Base-by-base conservation (phyloP, 64 coral and sea anemone species). In the Trachythela sp. region DNA sequence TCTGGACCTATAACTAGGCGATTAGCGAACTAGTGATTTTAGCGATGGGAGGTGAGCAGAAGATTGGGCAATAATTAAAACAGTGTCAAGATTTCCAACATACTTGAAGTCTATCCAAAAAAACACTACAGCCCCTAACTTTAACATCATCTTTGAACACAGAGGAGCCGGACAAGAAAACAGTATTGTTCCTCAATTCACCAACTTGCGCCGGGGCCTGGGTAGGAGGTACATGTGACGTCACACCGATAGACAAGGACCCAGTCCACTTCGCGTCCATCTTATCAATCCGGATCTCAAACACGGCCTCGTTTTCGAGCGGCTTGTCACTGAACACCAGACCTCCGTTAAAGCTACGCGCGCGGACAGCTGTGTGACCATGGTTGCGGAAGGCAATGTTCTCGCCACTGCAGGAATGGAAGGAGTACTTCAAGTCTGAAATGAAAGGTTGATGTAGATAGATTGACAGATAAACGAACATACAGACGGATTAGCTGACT, bases 401-500 rank as follows among this genome's bases (percentile, higher is more conserved):
- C 37, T 92, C 92, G 0, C 96, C 96, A 90, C 96, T 91, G 67
- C 93, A 95, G 0, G 89, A 92, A 86, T 99, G 96, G 36, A 99
- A 99, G 34, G 76, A 85, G 9, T 32, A 64, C 52, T 89, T 34
- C 9, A 71, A 4, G 40, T 85, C 77, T 38, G 33, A 77, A 15
- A 89, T 35, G 29, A 68, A 60, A n/a, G n/a, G n/a, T n/a, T n/a
- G n/a, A n/a, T n/a, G n/a, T n/a, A n/a, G n/a, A 6, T 45, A 45
- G 2, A 59, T 20, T 52, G 31, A 4, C 2, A 18, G 27, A 54
- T 42, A 54, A 15, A 31, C 9, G 17, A 51, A 5, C 3, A 14
- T 6, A 14, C 20, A 68, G 18, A 68, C 18, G 20, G 3, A 6
- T 14, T n/a, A n/a, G 59, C 20, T 68, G 20, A n/a, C 59, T 31